phyloP scores from a whole-genome alignment of 2,888 invertebrate species.

The Coelopa pilipes region DNA sequence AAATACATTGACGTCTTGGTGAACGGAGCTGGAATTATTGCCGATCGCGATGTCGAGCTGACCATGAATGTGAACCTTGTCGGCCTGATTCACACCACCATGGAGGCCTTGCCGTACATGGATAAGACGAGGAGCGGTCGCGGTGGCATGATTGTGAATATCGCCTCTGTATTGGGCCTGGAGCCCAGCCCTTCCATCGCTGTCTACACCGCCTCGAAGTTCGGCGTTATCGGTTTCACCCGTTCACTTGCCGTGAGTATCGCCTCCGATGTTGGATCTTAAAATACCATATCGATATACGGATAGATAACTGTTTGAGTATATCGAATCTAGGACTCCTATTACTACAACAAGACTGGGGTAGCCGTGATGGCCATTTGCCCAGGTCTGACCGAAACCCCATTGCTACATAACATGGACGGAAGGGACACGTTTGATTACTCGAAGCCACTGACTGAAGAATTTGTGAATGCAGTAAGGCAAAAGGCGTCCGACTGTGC shows the following conservation, averaged over 20 bases:
- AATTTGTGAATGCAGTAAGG: constrained; percentile 11
- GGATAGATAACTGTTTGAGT: too few relatives aligned
- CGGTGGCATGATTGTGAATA: constrained; percentile 61
- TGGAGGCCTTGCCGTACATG: constrained; percentile 60
- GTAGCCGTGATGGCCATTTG: constrained; percentile 43
- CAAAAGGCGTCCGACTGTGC: constrained; percentile 51
- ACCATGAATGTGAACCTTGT: constrained; percentile 68
- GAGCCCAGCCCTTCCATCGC: constrained; percentile 49
- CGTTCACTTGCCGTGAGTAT: constrained; percentile 53
- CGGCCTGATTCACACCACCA: constrained; percentile 64
- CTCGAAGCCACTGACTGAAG: constrained; percentile 1
- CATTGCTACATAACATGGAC: not conserved
- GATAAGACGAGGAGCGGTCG: constrained; percentile 55
- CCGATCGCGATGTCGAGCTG: constrained; percentile 53
- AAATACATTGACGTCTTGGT: constrained; percentile 59
- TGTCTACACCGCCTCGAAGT: constrained; percentile 56
- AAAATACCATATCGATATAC: too few relatives aligned
- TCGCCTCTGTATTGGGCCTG: constrained; percentile 56
- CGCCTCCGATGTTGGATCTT: not conserved
- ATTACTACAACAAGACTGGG: constrained; percentile 38
- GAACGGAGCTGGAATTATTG: constrained; percentile 60
- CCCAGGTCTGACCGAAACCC: constrained; percentile 42
- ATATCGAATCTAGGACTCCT: constrained; percentile 33
- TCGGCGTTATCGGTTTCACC: constrained; percentile 62
- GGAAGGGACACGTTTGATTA: constrained; percentile 11